Conservation (phyloP, 2,113 vertebrate genomes). For the Cisticola juncidis region DNA sequence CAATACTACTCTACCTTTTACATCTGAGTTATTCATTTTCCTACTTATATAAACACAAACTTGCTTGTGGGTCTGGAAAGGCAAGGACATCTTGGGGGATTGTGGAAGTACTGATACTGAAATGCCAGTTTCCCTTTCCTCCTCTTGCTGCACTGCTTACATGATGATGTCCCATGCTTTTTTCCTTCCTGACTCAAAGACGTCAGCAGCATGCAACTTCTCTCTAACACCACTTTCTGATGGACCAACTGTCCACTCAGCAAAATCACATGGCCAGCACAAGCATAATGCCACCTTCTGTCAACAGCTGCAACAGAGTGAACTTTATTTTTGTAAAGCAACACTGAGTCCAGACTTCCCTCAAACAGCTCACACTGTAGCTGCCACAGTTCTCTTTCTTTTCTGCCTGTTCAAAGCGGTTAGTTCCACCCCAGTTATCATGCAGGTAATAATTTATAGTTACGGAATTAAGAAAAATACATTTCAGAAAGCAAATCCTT, state of each 20-base stretch:
- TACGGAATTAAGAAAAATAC: neutral
- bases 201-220: neutral
- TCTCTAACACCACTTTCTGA: neutral
- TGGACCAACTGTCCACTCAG: neutral
- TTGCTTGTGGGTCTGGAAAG: neutral
- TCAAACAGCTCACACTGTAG: neutral
- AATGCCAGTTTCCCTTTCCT: neutral
- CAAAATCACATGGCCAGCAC: neutral
- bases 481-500: neutral
- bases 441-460: neutral
- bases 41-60: neutral
- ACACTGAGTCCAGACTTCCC: neutral
- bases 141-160: neutral
- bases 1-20: neutral
- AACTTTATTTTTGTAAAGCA: neutral
- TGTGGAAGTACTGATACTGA: neutral
- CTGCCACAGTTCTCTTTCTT: neutral
- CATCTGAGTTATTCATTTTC: neutral
- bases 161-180: neutral
- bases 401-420: neutral
- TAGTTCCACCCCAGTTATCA: neutral
- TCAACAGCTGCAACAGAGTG: neutral
- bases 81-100: neutral
- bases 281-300: neutral
- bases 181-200: neutral